Percentiles rank a stretch among this genome's conserved stretches.
phyloP scores from a whole-genome alignment of 2,113 vertebrate species.

The Falco punctatus region DNA sequence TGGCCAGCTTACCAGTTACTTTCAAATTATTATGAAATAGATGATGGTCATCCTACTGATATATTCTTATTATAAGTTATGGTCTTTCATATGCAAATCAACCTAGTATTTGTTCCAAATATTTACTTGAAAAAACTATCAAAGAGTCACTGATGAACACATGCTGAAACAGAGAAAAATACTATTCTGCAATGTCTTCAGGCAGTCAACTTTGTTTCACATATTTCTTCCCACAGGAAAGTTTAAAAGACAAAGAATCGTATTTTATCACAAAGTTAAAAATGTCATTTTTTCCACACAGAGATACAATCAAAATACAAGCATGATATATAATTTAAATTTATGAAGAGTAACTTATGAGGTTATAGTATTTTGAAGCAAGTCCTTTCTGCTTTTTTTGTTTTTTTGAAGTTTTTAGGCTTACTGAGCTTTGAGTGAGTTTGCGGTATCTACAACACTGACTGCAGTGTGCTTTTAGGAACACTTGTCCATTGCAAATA shows the following conservation, averaged over 20 bases:
- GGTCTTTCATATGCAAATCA: neutral
- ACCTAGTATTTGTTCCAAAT: neutral
- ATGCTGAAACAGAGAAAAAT: neutral
- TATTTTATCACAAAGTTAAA: neutral
- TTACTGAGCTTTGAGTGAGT: neutral
- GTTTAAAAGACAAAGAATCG: neutral
- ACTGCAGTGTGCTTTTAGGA: slow-evolving; percentile 28
- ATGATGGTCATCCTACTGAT: neutral
- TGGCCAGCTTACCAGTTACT: neutral
- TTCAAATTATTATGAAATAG: neutral
- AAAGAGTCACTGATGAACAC: neutral
- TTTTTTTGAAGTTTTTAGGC: neutral
- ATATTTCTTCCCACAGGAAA: neutral
- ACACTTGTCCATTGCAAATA: slow-evolving; percentile 38
- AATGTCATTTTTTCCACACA: neutral
- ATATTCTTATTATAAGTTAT: neutral
- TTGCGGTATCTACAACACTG: neutral
- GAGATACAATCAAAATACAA: neutral
- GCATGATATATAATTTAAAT: neutral
- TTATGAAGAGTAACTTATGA: neutral
- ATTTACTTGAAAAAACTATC: neutral
- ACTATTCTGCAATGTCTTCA: neutral
- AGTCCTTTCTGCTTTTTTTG: neutral
- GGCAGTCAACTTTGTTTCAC: neutral
- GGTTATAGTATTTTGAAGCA: neutral